Evolutionary conservation across 2,113 vertebrate species (phyloP).

Genomic region (Collichthys lucidus): DNA sequence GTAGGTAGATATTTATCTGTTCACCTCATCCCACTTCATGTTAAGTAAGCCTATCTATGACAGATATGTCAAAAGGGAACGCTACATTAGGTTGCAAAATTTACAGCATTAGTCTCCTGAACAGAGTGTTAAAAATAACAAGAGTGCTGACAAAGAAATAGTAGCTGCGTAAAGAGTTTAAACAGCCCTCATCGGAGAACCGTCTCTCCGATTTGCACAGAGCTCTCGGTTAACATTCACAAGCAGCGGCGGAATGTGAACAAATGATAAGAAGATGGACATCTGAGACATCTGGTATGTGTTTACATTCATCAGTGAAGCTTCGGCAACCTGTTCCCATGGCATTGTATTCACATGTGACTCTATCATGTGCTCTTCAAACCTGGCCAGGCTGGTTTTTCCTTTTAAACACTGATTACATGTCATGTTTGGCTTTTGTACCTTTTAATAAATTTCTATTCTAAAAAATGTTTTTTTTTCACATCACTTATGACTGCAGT

Average conservation of each 20-base stretch:
- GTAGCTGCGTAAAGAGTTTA: neutral
- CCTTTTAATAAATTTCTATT: neutral
- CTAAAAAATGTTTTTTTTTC: neutral
- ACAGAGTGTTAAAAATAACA: neutral
- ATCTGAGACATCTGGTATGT: constrained; percentile 30
- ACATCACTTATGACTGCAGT: neutral
- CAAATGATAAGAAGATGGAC: constrained; percentile 16
- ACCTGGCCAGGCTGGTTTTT: neutral
- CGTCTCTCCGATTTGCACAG: constrained; percentile 30
- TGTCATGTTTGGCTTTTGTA: neutral
- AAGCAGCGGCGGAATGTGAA: constrained; percentile 21
- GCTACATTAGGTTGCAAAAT: constrained; percentile 1
- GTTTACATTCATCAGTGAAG: constrained; percentile 46
- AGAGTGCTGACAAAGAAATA: neutral
- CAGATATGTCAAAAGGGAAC: neutral
- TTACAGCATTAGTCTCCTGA: constrained; percentile 9
- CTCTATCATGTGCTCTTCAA: neutral
- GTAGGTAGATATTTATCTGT: neutral
- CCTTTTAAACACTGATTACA: neutral
- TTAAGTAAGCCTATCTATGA: constrained; percentile 5
- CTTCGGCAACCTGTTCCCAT: constrained; percentile 45
- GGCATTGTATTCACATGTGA: constrained; percentile 12
- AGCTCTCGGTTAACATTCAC: constrained; percentile 44
- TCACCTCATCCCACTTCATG: neutral
- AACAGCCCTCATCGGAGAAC: constrained; percentile 61